Base-by-base conservation (phyloP, 2,797 vertebrate species). In the Cirrhinus molitorella region DNA sequence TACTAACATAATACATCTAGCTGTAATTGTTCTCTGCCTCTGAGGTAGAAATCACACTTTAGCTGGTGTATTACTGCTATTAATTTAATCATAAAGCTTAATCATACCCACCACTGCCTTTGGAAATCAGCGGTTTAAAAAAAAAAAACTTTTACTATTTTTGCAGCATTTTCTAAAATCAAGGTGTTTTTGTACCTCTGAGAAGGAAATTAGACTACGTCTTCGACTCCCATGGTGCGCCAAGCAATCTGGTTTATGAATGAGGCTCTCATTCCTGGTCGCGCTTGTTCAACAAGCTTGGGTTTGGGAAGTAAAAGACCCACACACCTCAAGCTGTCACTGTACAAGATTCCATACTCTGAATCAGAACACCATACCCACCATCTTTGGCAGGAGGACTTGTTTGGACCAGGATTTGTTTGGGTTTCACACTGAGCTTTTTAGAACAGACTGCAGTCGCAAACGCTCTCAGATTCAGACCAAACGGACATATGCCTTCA, bases 301-400 rank as follows among this genome's bases (percentile, higher is more conserved):
- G 74, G 49, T 67, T 68, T 55, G 81, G 37, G 63, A 77, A 59
- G 59, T 43, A 74, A 21, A 78, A 59, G 82, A 83, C 65, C 73
- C 63, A 47, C 82, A 83, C 82, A 83, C 74, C 82, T 83, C 82
- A 78, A 83, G 65, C 82, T 83, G 82, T 83, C 8, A 21, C 40
- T 25, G 65, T 77, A 78, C 65, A 83, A 70, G 51, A 70, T 53
- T 70, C 65, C 53, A 83, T 78, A 70, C 65, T 70, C 65, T 70
- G 65, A 78, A 78, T 83, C 53, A 83, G 74, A 83, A 70, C 40
- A 47, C 74, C 53, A 49, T 61, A 78, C 40, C 63, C 82, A 70
- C 65, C 49, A 57, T 77, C 53, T 78, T 83, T 83, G 82, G 82
- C 82, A 78, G 82, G n/a, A 78, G 55, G 65, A 49, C 74, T 83